Percentiles rank a stretch among this genome's conserved stretches.
Evolutionary conservation across 2,888 invertebrate species (phyloP).

Genomic region (Liodrosophila aerea): DNA sequence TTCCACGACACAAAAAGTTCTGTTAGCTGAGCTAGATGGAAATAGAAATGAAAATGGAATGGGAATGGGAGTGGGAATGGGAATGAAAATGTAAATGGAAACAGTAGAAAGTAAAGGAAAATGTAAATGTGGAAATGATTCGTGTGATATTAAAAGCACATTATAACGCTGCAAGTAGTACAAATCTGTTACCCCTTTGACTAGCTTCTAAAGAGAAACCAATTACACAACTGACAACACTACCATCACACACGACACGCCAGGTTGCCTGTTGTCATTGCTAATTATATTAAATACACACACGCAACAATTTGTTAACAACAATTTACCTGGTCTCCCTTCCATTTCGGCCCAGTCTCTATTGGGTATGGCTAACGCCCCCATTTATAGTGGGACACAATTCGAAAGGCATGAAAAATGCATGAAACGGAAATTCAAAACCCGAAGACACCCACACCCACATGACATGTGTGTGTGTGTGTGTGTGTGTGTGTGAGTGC

Average conservation of each 20-base stretch:
- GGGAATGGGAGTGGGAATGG: conserved; percentile 8
- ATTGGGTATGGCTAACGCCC: conserved; percentile 54
- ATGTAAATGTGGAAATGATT: conserved; percentile 36
- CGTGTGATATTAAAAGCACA: conserved; percentile 60
- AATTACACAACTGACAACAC: conserved; percentile 52
- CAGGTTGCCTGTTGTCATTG: conserved; percentile 60
- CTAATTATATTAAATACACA: conserved; percentile 68
- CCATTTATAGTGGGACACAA: conserved; percentile 42
- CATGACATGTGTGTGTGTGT: neutral
- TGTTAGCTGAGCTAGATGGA: conserved; percentile 29
- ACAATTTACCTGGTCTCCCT: conserved; percentile 27
- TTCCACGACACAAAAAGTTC: conserved; percentile 27
- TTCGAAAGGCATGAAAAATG: conserved; percentile 60
- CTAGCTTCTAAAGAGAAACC: conserved; percentile 1
- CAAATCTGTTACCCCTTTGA: conserved; percentile 41
- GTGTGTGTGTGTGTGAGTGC: too few relatives aligned
- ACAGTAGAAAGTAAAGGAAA: conserved; percentile 17
- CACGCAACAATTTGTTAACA: conserved; percentile 28
- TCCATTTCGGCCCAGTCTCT: conserved; percentile 19
- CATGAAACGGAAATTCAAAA: conserved; percentile 71
- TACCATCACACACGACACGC: conserved; percentile 28
- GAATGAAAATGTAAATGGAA: conserved; percentile 30
- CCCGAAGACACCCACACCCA: conserved; percentile 50
- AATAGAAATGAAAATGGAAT: neutral
- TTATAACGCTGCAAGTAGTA: conserved; percentile 22